Conservation (phyloP, 1,140 invertebrate genomes). For the Brachionus rubens region DNA sequence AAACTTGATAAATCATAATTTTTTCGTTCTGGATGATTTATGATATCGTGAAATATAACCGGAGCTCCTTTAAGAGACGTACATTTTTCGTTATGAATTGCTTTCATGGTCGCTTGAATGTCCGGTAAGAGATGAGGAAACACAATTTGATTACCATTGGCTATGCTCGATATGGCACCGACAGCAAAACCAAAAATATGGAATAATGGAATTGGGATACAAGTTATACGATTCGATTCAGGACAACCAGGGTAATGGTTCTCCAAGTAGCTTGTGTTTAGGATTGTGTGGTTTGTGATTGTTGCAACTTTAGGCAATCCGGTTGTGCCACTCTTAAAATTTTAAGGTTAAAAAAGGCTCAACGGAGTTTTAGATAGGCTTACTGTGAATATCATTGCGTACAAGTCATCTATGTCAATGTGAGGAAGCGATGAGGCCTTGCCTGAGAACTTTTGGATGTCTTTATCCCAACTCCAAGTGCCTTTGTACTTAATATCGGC, state of each 20-base stretch:
- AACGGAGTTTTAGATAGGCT: background rate
- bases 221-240: slow-evolving; percentile 63
- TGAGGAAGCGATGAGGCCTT: background rate
- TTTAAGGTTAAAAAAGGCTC: background rate
- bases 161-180: slow-evolving; percentile 66
- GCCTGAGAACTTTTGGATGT: background rate
- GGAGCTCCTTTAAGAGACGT: slow-evolving; percentile 79
- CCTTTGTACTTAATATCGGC: background rate
- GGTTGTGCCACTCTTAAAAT: slow-evolving; percentile 67
- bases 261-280: slow-evolving; percentile 77
- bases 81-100: slow-evolving; percentile 66
- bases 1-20: slow-evolving; percentile 58
- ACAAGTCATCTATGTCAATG: background rate
- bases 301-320: slow-evolving; percentile 81
- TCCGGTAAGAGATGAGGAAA: background rate
- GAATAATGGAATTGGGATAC: slow-evolving; percentile 81
- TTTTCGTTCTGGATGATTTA: slow-evolving; percentile 61
- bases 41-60: slow-evolving; percentile 88
- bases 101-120: background rate
- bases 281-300: slow-evolving; percentile 74
- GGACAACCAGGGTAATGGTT: slow-evolving; percentile 66
- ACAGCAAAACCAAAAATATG: slow-evolving; percentile 80
- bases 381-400: background rate
- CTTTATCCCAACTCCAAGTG: background rate
- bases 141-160: slow-evolving; percentile 56